Conservation (phyloP, 2,888 invertebrate species). For the Euproctis similis region DNA sequence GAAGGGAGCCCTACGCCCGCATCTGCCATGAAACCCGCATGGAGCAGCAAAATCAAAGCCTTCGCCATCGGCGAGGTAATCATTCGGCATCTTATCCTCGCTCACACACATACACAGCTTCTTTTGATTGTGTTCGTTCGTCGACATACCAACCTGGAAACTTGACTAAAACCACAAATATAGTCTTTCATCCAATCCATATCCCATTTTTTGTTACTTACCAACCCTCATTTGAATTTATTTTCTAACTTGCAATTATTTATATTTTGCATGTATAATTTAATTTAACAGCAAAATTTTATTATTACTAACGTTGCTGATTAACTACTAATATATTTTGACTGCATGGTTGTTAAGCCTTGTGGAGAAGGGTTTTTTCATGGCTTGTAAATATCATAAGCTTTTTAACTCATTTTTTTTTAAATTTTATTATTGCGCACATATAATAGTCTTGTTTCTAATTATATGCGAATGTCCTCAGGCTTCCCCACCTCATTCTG, state of each 20-base stretch:
- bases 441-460: slow-evolving; percentile 1
- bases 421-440: slow-evolving; percentile 17
- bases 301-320: slow-evolving; percentile 35
- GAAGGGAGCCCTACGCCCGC: slow-evolving; percentile 55
- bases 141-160: slow-evolving; percentile 53
- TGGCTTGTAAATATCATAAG: slow-evolving; percentile 65
- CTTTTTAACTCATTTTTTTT: slow-evolving; percentile 62
- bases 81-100: slow-evolving; percentile 62
- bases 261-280: slow-evolving; percentile 68
- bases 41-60: slow-evolving; percentile 73
- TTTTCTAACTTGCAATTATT: slow-evolving; percentile 60
- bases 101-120: slow-evolving; percentile 62
- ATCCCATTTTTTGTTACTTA: slow-evolving; percentile 52
- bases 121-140: slow-evolving; percentile 73
- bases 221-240: slow-evolving; percentile 39
- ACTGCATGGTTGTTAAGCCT: slow-evolving; percentile 68
- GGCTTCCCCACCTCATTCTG: slow-evolving; percentile 82
- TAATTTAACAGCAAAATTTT: slow-evolving; percentile 45
- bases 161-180: slow-evolving; percentile 49
- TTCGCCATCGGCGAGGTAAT: slow-evolving; percentile 76
- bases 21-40: slow-evolving; percentile 61
- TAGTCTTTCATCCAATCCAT: slow-evolving; percentile 46
- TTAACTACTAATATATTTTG: slow-evolving; percentile 41
- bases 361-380: slow-evolving; percentile 55
- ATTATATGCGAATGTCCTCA: slow-evolving; percentile 33